Conservation (phyloP, 1,140 invertebrate species). For the Phortica variegata region DNA sequence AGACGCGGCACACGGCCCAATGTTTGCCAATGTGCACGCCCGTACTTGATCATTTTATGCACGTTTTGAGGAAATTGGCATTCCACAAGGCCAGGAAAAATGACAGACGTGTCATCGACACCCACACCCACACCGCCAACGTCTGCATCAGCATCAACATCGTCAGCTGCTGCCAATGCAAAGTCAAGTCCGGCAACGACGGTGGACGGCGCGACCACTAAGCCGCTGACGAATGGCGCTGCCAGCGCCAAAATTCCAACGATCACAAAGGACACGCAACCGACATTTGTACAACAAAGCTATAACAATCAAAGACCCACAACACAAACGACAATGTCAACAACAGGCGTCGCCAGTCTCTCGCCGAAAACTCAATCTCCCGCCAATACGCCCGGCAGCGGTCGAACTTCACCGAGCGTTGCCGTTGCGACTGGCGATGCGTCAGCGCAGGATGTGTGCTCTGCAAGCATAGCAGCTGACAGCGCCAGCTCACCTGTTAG, state of each 20-base stretch:
- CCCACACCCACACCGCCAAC: constrained; percentile 6
- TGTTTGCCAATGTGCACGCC: constrained; percentile 8
- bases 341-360: constrained; percentile 13
- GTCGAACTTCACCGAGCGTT: constrained; percentile 1
- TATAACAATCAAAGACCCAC: too few species aligned
- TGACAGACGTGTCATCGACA: constrained; percentile 48
- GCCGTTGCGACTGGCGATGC: too few species aligned
- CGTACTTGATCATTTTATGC: constrained; percentile 21
- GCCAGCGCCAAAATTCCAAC: background rate
- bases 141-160: constrained; percentile 17
- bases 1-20: background rate
- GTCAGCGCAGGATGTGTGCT: too few species aligned
- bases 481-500: too few species aligned
- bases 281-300: background rate
- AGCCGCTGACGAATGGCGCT: constrained; percentile 38
- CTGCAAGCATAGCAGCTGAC: too few species aligned
- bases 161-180: constrained; percentile 9
- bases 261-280: background rate
- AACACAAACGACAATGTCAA: constrained; percentile 8
- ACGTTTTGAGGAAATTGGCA: constrained; percentile 2
- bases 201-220: constrained; percentile 18
- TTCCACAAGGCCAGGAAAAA: constrained; percentile 19
- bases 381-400: constrained; percentile 12
- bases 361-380: constrained; percentile 5
- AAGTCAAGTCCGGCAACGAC: constrained; percentile 10